A percentile compares a stretch with the other conserved stretches of the same genome.
phyloP scores from a whole-genome alignment of 2,113 vertebrate species.

The Glaucidium brasilianum region DNA sequence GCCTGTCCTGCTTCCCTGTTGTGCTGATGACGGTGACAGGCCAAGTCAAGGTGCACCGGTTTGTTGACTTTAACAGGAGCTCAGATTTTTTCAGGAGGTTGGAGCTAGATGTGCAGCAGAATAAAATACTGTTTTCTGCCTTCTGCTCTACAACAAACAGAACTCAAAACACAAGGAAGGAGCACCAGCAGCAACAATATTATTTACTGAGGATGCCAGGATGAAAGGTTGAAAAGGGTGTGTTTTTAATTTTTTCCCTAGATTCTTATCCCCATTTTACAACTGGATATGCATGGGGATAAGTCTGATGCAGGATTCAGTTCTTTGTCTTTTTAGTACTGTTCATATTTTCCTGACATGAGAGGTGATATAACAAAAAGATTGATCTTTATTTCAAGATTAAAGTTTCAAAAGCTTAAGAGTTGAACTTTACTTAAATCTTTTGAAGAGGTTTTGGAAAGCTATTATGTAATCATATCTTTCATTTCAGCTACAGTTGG shows the following conservation, averaged over 20 bases:
- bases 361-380: neutral
- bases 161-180: neutral
- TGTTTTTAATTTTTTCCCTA: too few species aligned
- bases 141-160: neutral
- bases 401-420: neutral
- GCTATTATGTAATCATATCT: neutral
- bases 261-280: neutral
- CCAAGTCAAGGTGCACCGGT: neutral
- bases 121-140: neutral
- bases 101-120: neutral
- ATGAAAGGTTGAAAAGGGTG: neutral
- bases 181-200: neutral
- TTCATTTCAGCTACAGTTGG: neutral
- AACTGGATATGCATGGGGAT: neutral
- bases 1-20: rapidly evolving
- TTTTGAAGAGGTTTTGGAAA: neutral
- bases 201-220: neutral
- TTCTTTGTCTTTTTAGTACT: neutral
- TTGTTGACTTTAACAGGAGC: neutral
- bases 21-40: neutral
- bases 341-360: neutral
- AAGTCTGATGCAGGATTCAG: neutral
- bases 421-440: conserved; percentile 5
- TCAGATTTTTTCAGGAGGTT: neutral
- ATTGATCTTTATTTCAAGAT: neutral